Percentiles rank a stretch among this genome's conserved stretches.
phyloP scores from a whole-genome alignment of 1,140 invertebrate species.

The Drosophila orosa region DNA sequence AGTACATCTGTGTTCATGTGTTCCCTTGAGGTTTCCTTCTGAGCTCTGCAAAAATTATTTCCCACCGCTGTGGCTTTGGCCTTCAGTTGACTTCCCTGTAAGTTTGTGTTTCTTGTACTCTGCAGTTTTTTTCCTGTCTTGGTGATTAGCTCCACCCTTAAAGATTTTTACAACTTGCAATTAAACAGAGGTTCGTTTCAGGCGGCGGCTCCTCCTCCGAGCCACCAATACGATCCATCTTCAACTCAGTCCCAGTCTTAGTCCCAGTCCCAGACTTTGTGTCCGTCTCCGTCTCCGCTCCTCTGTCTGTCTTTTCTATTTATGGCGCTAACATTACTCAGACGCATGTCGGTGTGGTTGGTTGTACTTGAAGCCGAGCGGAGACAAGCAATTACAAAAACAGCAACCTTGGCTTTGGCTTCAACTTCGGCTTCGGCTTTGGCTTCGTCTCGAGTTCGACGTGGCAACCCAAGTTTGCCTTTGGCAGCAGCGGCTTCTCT shows the following conservation, averaged over 20 bases:
- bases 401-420: slow-evolving; percentile 57
- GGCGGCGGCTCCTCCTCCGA: not conserved
- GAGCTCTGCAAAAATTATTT: not conserved
- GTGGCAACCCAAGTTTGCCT: slow-evolving; percentile 1
- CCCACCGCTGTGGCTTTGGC: slow-evolving; percentile 6
- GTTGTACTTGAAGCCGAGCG: slow-evolving; percentile 51
- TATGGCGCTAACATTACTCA: slow-evolving; percentile 63
- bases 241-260: no score
- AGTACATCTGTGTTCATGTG: not conserved
- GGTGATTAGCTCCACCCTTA: slow-evolving; percentile 53
- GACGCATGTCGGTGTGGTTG: slow-evolving; percentile 38
- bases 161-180: slow-evolving; percentile 63
- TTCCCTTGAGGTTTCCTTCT: not conserved
- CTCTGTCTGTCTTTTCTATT: slow-evolving; percentile 39
- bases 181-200: slow-evolving; percentile 44
- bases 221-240: not conserved
- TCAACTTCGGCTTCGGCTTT: slow-evolving; percentile 4
- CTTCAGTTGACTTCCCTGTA: slow-evolving; percentile 36
- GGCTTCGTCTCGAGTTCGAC: slow-evolving; percentile 5
- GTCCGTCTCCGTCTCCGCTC: not conserved
- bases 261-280: not conserved
- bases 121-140: slow-evolving; percentile 4
- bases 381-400: slow-evolving; percentile 52
- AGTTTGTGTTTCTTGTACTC: slow-evolving; percentile 6
- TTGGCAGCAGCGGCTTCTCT: slow-evolving; percentile 37